Evolutionary conservation across 1,140 invertebrate species (phyloP).

Genomic region (Papilio machaon): DNA sequence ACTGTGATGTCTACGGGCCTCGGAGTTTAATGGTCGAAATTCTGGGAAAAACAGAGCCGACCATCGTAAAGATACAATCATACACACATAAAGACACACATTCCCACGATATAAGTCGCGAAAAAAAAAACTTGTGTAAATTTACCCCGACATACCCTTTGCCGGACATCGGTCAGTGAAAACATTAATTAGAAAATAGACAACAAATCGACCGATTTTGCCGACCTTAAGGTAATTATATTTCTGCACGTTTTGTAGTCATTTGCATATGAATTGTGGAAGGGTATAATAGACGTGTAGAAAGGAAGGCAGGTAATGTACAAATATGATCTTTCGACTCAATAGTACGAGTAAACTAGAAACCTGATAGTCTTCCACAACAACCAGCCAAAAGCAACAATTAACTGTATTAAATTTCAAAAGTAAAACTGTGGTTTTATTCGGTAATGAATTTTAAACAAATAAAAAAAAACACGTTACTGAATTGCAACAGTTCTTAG

Average conservation of each 20-base stretch:
- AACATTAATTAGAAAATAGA: slow-evolving; percentile 77
- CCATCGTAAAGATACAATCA: slow-evolving; percentile 76
- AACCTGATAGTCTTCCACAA: slow-evolving; percentile 69
- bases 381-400: slow-evolving; percentile 56
- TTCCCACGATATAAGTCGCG: slow-evolving; percentile 71
- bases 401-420: neutral
- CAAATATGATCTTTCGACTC: slow-evolving; percentile 48
- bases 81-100: slow-evolving; percentile 51
- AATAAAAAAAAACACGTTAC: neutral
- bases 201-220: slow-evolving; percentile 71
- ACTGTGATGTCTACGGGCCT: slow-evolving; percentile 77
- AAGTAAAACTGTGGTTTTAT: neutral
- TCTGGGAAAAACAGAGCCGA: slow-evolving; percentile 71
- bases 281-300: slow-evolving; percentile 50
- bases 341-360: slow-evolving; percentile 63
- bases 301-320: slow-evolving; percentile 50
- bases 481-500: no score
- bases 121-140: slow-evolving; percentile 55
- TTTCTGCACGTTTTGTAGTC: slow-evolving; percentile 72
- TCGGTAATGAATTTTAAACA: neutral
- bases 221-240: slow-evolving; percentile 72
- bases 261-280: slow-evolving; percentile 77
- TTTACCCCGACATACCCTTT: slow-evolving; percentile 47
- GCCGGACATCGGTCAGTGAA: slow-evolving; percentile 73
- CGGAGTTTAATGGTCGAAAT: slow-evolving; percentile 70